Base-by-base conservation (phyloP, 2,888 invertebrate species). In the Amblyjoppa proteus region DNA sequence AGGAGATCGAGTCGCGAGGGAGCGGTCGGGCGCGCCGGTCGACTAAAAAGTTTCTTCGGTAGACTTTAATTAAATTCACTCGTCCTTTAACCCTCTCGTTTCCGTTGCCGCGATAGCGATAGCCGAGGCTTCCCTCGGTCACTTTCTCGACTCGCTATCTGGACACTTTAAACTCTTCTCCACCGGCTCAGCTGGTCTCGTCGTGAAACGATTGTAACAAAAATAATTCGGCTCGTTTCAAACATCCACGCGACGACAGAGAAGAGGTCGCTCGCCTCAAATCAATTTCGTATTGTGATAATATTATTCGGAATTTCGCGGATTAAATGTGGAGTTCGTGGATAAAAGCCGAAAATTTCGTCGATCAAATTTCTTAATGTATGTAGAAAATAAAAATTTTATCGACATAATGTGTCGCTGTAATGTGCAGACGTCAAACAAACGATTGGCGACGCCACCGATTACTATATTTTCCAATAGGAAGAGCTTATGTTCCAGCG, bases 11-110 rank as follows among this genome's bases (percentile, higher is more conserved):
- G 70, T 71, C 56, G 45, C 69, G 70, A 41, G 49, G 49, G 66
- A 34, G 16, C n/a, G 56, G 68, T 41, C 53, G 75, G 66, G 56
- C 74, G 86, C 81, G 51, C 70, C 69, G 64, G 69, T 77, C 61
- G 85, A 70, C 81, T 77, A 87, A 87, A 87, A 85, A 83, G 73
- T 83, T 87, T 82, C 75, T 53, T 73, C 81, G 25, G 73, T 73
- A 25, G 76, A 82, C 77, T 85, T 87, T 88, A 87, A 88, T 88
- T 87, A 86, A 88, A 88, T 88, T 87, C 86, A 87, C 87, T 87
- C 45, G 16, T 85, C 76, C 77, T 79, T 86, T 81, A 81, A 79
- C 79, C 83, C 71, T 84, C 81, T 75, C 81, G 75, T 78, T 78
- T 84, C 64, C 66, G 69, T 68, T 53, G 61, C 53, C 45, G 66